Conservation (phyloP, 2,888 invertebrate genomes). For the Trichogramma dendrolimi region DNA sequence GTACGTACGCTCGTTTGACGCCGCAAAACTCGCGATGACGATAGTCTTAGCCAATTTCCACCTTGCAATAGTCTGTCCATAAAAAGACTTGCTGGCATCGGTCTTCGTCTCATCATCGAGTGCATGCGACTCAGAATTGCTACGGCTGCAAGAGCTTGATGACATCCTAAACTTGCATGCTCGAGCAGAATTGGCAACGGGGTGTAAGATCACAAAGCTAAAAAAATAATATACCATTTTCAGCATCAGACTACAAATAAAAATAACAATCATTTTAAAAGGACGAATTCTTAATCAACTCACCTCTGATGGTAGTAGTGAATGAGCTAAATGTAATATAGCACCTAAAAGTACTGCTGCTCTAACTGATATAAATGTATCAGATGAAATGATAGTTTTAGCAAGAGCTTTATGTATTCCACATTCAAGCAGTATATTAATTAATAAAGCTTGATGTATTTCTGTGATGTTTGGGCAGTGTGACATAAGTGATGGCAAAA, state of each 20-base stretch:
- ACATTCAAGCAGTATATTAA: conserved; percentile 83
- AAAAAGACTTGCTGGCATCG: conserved; percentile 78
- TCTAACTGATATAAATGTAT: conserved; percentile 84
- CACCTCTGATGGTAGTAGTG: conserved; percentile 75
- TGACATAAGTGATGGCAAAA: conserved; percentile 81
- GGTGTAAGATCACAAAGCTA: conserved; percentile 74
- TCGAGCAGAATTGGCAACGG: conserved; percentile 78
- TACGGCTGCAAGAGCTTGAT: conserved; percentile 78
- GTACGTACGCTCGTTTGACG: conserved; percentile 40
- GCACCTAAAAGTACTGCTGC: conserved; percentile 87
- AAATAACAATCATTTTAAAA: too few species aligned
- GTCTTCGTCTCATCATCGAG: conserved; percentile 74
- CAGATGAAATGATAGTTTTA: conserved; percentile 85
- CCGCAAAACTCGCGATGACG: conserved; percentile 35
- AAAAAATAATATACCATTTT: neutral
- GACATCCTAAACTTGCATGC: conserved; percentile 73
- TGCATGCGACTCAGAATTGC: conserved; percentile 75
- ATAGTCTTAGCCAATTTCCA: conserved; percentile 45
- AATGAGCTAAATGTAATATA: conserved; percentile 80
- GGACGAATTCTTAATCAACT: neutral
- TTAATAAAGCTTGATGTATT: conserved; percentile 82
- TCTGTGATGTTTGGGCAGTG: conserved; percentile 86
- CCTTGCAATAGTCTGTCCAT: conserved; percentile 70
- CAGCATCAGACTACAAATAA: too few species aligned
- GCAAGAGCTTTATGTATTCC: conserved; percentile 85